A percentile compares a stretch with the other conserved stretches of the same genome.
phyloP scores from a whole-genome alignment of 2,888 invertebrate genomes.

The Podabrus alpinus region DNA sequence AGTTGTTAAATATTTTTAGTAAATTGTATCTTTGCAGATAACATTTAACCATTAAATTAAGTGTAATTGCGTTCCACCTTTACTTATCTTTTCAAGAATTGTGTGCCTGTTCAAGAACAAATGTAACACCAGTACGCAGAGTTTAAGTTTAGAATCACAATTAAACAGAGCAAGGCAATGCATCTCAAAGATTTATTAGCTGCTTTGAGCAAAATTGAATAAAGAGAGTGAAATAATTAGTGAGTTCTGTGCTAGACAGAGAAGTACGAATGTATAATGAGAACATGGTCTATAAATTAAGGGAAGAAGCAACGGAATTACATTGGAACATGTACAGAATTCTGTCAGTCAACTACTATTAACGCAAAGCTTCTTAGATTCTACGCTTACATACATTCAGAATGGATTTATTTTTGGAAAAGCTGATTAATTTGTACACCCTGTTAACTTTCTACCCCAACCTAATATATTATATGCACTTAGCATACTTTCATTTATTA shows the following conservation, averaged over 20 bases:
- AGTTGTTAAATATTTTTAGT: constrained; percentile 23
- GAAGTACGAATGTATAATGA: constrained; percentile 48
- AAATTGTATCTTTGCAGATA: constrained; percentile 14
- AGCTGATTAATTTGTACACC: constrained; percentile 30
- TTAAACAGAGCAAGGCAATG: constrained; percentile 33
- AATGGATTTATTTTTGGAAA: constrained; percentile 30
- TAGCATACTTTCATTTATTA: constrained; percentile 23
- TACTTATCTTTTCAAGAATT: constrained; percentile 23
- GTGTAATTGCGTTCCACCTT: constrained; percentile 30
- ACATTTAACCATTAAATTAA: constrained; percentile 30
- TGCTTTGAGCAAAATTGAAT: constrained; percentile 45
- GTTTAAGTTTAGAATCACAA: constrained; percentile 32
- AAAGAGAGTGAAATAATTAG: constrained; percentile 48
- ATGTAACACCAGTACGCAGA: constrained; percentile 29
- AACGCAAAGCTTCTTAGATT: constrained; percentile 28
- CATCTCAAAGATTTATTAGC: constrained; percentile 35
- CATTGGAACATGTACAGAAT: constrained; percentile 45
- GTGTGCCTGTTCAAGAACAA: constrained; percentile 20
- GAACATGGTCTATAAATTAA: constrained; percentile 50
- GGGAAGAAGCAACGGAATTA: constrained; percentile 46
- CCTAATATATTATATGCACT: constrained; percentile 14
- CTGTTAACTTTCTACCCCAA: constrained; percentile 25
- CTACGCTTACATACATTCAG: constrained; percentile 20
- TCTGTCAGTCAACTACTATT: constrained; percentile 43
- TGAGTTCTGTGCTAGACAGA: constrained; percentile 43